A percentile compares a stretch with the other conserved stretches of the same genome.
Conservation (phyloP, 2,888 invertebrate species). For the Brenthis daphne region DNA sequence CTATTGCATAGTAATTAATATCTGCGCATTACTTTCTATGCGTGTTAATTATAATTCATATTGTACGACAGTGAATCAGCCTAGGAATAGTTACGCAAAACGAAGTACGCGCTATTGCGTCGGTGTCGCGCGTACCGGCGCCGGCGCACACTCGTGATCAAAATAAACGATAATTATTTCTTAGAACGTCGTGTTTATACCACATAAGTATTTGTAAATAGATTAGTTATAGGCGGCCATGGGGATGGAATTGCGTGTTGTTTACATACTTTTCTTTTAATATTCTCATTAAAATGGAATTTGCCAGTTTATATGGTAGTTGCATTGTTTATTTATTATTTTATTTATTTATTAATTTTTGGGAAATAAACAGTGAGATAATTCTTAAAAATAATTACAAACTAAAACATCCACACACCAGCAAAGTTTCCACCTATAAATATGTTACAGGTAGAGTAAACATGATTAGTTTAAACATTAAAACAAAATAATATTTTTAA, state of each 20-base stretch:
- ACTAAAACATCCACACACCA: no score
- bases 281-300: not conserved
- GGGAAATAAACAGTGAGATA: no score
- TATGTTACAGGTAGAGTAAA: no score
- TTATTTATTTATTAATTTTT: no score
- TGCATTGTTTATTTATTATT: not conserved
- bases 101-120: conserved; percentile 40
- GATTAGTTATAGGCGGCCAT: conserved; percentile 11
- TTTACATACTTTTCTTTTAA: conserved; percentile 16
- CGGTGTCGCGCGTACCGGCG: conserved; percentile 39
- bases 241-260: conserved; percentile 19
- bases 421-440: no score
- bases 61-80: conserved; percentile 37
- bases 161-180: conserved; percentile 57
- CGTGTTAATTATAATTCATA: conserved; percentile 35
- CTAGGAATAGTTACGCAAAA: conserved; percentile 46
- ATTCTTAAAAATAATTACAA: no score
- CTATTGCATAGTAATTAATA: not conserved
- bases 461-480: no score
- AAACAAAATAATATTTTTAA: no score
- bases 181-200: conserved; percentile 59
- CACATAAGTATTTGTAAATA: conserved; percentile 46
- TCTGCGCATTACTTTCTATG: conserved; percentile 1
- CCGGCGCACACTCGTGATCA: conserved; percentile 47
- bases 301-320: not conserved